Evolutionary conservation across 2,888 invertebrate species (phyloP).

Genomic region (Galeopsomyia nigrocyanea): DNA sequence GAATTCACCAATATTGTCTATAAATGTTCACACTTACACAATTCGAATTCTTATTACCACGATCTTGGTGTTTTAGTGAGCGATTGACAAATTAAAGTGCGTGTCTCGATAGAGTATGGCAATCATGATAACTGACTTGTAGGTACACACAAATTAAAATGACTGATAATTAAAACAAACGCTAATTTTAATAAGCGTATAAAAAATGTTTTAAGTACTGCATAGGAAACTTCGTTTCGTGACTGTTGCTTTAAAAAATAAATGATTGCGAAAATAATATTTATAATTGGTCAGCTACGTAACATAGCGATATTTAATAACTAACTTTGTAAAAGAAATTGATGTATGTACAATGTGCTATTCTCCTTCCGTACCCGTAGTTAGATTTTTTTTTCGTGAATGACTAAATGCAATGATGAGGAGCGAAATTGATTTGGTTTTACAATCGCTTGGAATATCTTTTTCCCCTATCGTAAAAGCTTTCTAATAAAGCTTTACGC

Average conservation of each 20-base stretch:
- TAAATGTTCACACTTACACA: too few species aligned
- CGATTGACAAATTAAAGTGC: too few species aligned
- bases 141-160: too few species aligned
- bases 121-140: too few species aligned
- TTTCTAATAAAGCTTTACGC: constrained; percentile 41
- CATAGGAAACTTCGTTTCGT: constrained; percentile 6
- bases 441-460: constrained; percentile 34
- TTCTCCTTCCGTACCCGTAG: constrained; percentile 30
- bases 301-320: constrained; percentile 8
- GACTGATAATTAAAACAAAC: not conserved
- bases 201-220: constrained; percentile 28
- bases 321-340: constrained; percentile 12
- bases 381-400: not conserved
- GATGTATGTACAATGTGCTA: constrained; percentile 34
- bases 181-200: not conserved
- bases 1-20: too few species aligned
- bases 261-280: constrained; percentile 6
- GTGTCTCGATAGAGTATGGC: too few species aligned
- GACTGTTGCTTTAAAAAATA: constrained; percentile 15
- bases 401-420: constrained; percentile 40
- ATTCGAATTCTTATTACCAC: too few species aligned
- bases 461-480: constrained; percentile 20
- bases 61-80: too few species aligned
- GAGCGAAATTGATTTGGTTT: constrained; percentile 25
- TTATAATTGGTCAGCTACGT: constrained; percentile 2